Evolutionary conservation across 2,797 vertebrate species (phyloP).

Genomic region (Sebastes minor): DNA sequence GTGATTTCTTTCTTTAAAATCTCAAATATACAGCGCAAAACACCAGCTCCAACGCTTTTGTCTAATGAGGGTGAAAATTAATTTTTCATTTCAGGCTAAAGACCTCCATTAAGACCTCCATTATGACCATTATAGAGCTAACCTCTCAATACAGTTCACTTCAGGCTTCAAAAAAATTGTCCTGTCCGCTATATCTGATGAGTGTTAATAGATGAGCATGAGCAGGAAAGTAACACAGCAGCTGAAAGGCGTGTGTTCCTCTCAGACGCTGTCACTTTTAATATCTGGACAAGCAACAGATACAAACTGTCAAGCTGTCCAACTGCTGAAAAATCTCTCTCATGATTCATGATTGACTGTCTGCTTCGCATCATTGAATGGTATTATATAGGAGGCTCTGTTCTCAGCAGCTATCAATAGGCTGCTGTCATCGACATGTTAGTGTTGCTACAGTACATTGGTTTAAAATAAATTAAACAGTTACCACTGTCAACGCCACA

Average conservation of each 20-base stretch:
- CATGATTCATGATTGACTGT: conserved; percentile 47
- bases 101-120: conserved; percentile 38
- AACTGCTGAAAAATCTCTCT: conserved; percentile 18
- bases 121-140: conserved; percentile 11
- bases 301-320: conserved; percentile 43
- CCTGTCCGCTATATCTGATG: conserved; percentile 50
- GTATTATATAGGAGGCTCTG: neutral
- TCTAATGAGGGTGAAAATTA: conserved; percentile 54
- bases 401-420: conserved; percentile 4
- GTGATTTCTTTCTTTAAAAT: neutral
- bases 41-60: conserved; percentile 19
- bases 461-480: neutral
- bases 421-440: neutral
- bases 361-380: conserved; percentile 18
- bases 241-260: conserved; percentile 28
- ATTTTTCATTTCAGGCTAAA: conserved; percentile 23
- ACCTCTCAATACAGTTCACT: conserved; percentile 36
- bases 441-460: neutral
- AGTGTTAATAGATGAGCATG: conserved; percentile 37
- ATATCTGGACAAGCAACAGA: conserved; percentile 49
- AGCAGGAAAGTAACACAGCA: conserved; percentile 6
- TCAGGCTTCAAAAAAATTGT: conserved; percentile 56
- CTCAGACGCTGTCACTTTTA: conserved; percentile 39
- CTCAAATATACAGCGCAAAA: neutral
- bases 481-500: neutral